Base-by-base conservation (phyloP, 1,140 invertebrate species). In the Nymphalis io region DNA sequence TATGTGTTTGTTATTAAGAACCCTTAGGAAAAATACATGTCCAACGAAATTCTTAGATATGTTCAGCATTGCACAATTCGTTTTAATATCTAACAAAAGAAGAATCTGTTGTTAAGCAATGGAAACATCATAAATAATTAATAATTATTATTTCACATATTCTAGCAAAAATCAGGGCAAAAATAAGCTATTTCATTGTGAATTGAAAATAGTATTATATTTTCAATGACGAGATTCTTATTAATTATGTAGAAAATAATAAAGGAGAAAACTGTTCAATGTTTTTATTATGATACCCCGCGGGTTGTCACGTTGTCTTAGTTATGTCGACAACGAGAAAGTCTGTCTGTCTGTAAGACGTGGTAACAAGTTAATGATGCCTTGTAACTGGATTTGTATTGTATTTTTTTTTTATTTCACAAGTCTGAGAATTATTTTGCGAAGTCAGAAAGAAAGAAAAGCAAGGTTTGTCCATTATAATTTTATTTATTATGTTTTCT, bases 301-400 rank as follows among this genome's bases (percentile, higher is more conserved):
- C 57, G 42, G 64, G 38, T 39, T 67, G 64, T 67, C 55, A 60
- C 64, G 64, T 66, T 51, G 57, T 51, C 23, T 67, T 61, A 73
- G 72, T 78, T 74, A 73, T 79, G 79, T 79, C 80, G 81, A 75
- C 78, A 76, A 76, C 75, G 76, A 68, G 82, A 84, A 84, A 85
- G 83, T 81, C 73, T 82, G 82, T 83, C 73, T 76, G 81, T 72
- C 81, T 73, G 73, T 72, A 66, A 64, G 72, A 78, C 76, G 75
- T 75, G 66, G 76, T 72, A 79, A 79, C 82, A 76, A 80, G 73
- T 73, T 83, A 82, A 84, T 84, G 80, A 76, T 68, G 64, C 42
- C n/a, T 61, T 21, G 8, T 58, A 67, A 60, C 40, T 67, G 16
- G 10, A 20, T 6, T 38, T 38, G 46, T 60, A 60, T 68, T 55